Base-by-base conservation (phyloP, 2,113 vertebrate species). In the Gracilinanus agilis region DNA sequence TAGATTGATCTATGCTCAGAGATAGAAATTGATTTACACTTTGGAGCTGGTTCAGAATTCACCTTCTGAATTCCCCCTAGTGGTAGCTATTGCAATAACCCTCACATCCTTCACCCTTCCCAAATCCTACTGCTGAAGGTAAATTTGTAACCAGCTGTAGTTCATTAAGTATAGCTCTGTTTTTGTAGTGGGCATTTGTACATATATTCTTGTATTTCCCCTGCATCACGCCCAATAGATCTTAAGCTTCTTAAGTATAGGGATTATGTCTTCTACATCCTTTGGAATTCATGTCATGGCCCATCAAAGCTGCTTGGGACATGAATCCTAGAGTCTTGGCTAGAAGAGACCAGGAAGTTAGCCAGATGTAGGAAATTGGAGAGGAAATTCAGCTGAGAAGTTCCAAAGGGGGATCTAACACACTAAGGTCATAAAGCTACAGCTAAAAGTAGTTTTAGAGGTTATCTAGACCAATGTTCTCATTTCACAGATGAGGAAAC, bases 311-410 rank as follows among this genome's bases (percentile, higher is more conserved):
- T 75, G 29, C 61, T 75, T 19, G 34, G 61, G 61, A 67, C 61
- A 67, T 67, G 61, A 67, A 67, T 67, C 61, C 12, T 67, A 34
- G 27, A 67, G 34, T 11, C 29, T 34, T 67, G 61, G 61, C 61
- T n/a, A 75, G 29, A n/a, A n/a, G 13, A 75, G 34, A n/a, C 34
- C 61, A 75, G 61, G 61, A 75, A 75, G 12, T 75, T 75, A 75
- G 61, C 61, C 61, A 75, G 67, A 88, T 96, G 94, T 96, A 92
- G 67, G 21, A 90, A 94, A 97, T 96, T 96, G 92, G 96, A 95
- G 44, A 95, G 53, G 58, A 55, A 92, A 53, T n/a, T 75, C 61
- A 61, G 12, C 10, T 4, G 58, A 61, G 58, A 61, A 95, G 90
- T 94, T 97, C 92, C 91, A 92, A 94, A 96, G 95, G 95, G 11